Evolutionary conservation across 2,113 vertebrate species (phyloP).

Genomic region (Arvicanthis niloticus): DNA sequence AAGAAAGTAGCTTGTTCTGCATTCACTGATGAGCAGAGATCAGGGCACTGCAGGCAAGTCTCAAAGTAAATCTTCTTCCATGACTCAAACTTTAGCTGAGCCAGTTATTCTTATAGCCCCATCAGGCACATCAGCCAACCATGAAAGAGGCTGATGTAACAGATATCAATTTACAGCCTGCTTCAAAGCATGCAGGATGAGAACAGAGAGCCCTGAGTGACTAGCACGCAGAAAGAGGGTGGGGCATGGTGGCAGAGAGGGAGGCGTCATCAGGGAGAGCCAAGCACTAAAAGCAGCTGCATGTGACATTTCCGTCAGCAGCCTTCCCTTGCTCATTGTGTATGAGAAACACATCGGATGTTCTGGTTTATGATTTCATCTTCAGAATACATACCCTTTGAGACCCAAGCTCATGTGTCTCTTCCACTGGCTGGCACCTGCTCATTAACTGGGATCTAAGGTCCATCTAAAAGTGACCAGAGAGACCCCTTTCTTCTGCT

Average conservation of each 20-base stretch:
- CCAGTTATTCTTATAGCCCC: background rate
- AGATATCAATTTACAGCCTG: conserved; percentile 35
- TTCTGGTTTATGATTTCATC: conserved; percentile 75
- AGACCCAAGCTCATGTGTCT: conserved; percentile 59
- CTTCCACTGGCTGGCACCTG: conserved; percentile 34
- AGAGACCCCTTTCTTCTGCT: background rate
- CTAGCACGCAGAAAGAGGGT: conserved; percentile 66
- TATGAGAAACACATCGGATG: conserved; percentile 70
- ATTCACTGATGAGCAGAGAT: background rate
- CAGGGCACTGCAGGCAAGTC: background rate
- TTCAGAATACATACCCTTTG: conserved; percentile 53
- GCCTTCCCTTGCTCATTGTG: conserved; percentile 61
- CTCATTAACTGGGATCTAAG: conserved; percentile 24
- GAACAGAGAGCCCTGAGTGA: conserved; percentile 40
- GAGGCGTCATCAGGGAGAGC: conserved; percentile 41
- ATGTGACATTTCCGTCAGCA: conserved; percentile 75
- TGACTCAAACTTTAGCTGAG: background rate
- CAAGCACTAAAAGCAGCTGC: conserved; percentile 75
- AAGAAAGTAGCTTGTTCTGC: background rate
- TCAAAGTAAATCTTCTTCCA: background rate
- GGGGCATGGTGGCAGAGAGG: background rate
- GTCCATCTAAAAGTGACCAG: background rate
- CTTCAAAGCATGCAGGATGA: conserved; percentile 43
- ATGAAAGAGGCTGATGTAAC: conserved; percentile 28
- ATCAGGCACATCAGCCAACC: conserved; percentile 36